Evolutionary conservation across 1,140 invertebrate genomes (phyloP), one percentile per base, ranked within the genome.

Genomic region (Ceratina australensis): DNA sequence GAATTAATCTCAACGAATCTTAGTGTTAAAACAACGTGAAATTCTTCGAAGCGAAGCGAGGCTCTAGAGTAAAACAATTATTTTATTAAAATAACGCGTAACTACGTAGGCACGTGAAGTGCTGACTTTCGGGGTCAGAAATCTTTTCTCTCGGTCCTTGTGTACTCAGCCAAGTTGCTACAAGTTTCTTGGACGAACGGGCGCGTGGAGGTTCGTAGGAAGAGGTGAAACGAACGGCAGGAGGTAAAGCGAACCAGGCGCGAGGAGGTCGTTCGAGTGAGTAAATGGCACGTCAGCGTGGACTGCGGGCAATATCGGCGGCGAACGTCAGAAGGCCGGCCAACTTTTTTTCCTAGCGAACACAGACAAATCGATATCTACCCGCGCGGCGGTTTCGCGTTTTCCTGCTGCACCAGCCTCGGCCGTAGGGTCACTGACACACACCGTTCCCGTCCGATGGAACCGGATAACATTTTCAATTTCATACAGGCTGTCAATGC

Each of bases 321-420:
- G 74, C 67, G 80, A 82, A 85, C 76, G 83, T 85, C 83, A 87
- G 82, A 67, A 86, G 76, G 79, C 79, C 73, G 76, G 73, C 65
- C 75, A 79, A 83, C 57, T 83, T 86, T 81, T 76, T 86, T 83
- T 72, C 82, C 78, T 86, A 74, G 59, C 78, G 72, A 72, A 79
- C 80, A 87, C 80, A 86, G 83, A 81, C 85, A 77, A 87, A 87
- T 87, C 85, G 85, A 87, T 86, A 87, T 85, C 78, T 79, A 79
- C 72, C 81, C 76, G 74, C 72, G 69, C 82, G 73, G 59, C 50
- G 82, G 78, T 84, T 84, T 75, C 82, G 74, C 82, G 78, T 84
- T 84, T 76, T 84, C 82, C 82, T 76, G 78, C 79, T 71, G 72
- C 82, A 68, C 64, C 78, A 63, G 77, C 78, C 81, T 72, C 83